phyloP scores from a whole-genome alignment of 35 echinoderm and acorn worm species.

The Eucidaris tribuloides region DNA sequence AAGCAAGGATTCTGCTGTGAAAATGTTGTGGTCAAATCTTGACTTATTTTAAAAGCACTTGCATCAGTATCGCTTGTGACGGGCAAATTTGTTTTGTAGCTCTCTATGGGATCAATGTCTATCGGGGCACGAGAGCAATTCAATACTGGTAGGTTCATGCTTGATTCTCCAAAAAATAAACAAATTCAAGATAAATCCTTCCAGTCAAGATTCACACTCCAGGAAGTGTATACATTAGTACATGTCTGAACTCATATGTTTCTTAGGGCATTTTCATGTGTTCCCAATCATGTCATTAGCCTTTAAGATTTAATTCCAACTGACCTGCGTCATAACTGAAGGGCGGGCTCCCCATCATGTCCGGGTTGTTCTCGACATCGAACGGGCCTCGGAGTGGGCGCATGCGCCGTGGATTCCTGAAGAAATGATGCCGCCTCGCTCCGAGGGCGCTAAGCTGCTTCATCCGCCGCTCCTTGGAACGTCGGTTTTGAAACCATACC shows the following conservation, averaged over 20 bases:
- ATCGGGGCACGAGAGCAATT: no score
- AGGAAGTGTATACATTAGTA: background rate
- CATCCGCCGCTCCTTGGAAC: conserved; percentile 94
- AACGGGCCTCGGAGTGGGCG: conserved; percentile 91
- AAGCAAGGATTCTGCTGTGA: no score
- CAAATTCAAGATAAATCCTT: background rate
- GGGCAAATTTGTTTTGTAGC: no score
- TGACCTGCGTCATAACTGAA: conserved; percentile 77
- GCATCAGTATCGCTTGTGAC: no score
- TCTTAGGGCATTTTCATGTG: background rate
- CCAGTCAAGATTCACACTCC: background rate
- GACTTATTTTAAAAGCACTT: no score
- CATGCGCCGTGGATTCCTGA: conserved; percentile 91
- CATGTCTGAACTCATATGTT: background rate
- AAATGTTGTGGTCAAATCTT: no score
- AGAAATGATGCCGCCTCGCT: conserved; percentile 93
- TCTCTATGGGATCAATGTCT: no score
- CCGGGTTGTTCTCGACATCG: conserved; percentile 92
- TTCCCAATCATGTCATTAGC: background rate
- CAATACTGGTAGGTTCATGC: no score
- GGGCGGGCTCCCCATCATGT: conserved; percentile 94
- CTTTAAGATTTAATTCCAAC: background rate
- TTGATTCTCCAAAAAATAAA: background rate
- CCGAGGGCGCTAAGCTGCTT: conserved; percentile 98
- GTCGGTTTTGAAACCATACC: conserved; percentile 99